A percentile compares a stretch with the other conserved stretches of the same genome.
phyloP scores from a whole-genome alignment of 2,797 vertebrate genomes.

The Enteromius anoplus region DNA sequence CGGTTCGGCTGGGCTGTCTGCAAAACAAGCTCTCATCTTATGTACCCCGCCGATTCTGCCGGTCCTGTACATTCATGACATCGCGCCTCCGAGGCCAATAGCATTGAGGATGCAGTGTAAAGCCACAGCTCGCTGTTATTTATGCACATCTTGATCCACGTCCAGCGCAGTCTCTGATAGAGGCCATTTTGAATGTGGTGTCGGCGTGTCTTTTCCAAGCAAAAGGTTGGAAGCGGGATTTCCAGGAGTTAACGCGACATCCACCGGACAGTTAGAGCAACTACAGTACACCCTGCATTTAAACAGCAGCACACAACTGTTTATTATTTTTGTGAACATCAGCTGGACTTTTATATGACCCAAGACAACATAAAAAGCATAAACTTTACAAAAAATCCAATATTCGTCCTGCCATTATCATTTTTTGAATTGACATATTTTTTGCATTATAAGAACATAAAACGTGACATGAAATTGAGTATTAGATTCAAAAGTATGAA shows the following conservation, averaged over 20 bases:
- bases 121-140: constrained; percentile 62
- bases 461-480: too few species aligned
- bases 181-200: constrained; percentile 78
- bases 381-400: too few species aligned
- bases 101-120: constrained; percentile 30
- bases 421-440: background rate
- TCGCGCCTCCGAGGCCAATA: background rate
- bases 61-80: constrained; percentile 20
- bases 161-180: constrained; percentile 58
- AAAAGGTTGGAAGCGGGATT: constrained; percentile 26
- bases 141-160: constrained; percentile 67
- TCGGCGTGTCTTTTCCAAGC: constrained; percentile 66
- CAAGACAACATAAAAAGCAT: background rate
- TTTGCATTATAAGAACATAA: too few species aligned
- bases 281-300: constrained; percentile 51
- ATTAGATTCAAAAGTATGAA: too few species aligned
- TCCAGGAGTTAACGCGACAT: constrained; percentile 56
- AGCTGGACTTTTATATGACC: background rate
- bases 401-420: background rate
- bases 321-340: background rate
- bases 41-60: background rate
- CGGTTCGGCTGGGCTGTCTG: constrained; percentile 46
- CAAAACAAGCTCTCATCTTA: constrained; percentile 55
- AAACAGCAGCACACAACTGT: background rate
- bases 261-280: constrained; percentile 45